phyloP scores from a whole-genome alignment of 2,797 vertebrate species.

The Cyprinella venusta region DNA sequence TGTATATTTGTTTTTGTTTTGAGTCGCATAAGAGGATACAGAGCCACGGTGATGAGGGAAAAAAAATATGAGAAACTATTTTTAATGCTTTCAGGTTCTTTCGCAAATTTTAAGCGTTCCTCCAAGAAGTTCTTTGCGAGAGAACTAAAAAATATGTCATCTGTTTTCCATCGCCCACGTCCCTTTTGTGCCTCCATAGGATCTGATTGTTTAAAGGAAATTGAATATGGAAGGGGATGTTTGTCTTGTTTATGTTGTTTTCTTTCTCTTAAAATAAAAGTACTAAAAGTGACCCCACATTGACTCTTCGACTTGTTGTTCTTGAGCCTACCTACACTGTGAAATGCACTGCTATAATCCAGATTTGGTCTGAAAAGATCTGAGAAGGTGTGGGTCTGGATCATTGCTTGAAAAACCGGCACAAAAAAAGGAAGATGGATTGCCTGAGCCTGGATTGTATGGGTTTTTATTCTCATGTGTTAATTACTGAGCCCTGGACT shows the following conservation, averaged over 20 bases:
- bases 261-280: not conserved
- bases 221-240: not conserved
- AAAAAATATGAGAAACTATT: not conserved
- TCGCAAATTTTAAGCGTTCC: not conserved
- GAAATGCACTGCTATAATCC: not conserved
- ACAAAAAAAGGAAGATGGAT: not conserved
- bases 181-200: not conserved
- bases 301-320: not conserved
- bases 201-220: not conserved
- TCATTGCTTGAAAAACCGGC: not conserved
- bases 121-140: fast-evolving
- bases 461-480: not conserved
- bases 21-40: not conserved
- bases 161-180: not conserved
- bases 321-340: not conserved
- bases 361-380: too few species aligned
- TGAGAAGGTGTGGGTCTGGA: not conserved
- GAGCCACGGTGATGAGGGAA: not conserved
- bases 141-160: not conserved
- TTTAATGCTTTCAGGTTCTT: not conserved
- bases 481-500: not conserved
- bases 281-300: not conserved
- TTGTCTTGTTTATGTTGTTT: not conserved
- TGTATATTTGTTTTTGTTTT: not conserved
- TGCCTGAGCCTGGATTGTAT: not conserved